Evolutionary conservation across 2,888 invertebrate genomes (phyloP), one percentile per base, ranked within the genome.

Genomic region (Amphipyra tragopoginis): DNA sequence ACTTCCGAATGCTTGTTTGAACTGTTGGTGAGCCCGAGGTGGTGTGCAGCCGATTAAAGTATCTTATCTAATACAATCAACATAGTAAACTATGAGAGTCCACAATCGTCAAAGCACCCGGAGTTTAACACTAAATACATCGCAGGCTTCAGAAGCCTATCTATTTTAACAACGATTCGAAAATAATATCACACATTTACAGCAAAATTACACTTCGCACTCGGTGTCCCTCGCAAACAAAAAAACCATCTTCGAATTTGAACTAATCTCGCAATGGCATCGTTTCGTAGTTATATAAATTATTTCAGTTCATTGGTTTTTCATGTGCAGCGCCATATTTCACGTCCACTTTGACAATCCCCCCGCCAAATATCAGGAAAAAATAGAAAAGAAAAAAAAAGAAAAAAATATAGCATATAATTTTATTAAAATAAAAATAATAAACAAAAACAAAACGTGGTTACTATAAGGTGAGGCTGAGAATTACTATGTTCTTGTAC

Each of bases 71-170:
- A 87, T 92, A 92, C 92, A 92, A 92, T 90, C 86, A 90, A 90
- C 87, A 81, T 86, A 86, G 85, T 91, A 89, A 91, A 91, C 93
- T 93, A 93, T 90, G 88, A 92, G 90, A 92, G 87, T 93, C 93
- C 93, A 93, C 93, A 93, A 93, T 93, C 92, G 93, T 93, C 92
- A 93, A 94, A 94, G 94, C 94, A 94, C 94, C 94, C 93, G 93
- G 91, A 92, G 21, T 90, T 94, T 93, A 91, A 90, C 88, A 90
- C 92, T 93, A 92, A 92, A 89, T 93, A 93, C 93, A 93, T 91
- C 83, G 91, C 90, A 89, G 94, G 93, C 94, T 92, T 93, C 90
- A 91, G 77, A 93, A 94, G 93, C 93, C 93, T 85, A 85, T 82
- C 84, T 84, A 83, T 82, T 85, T 79, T 87, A 88, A 93, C 89